Conservation (phyloP, 2,888 invertebrate genomes). For the Tyria jacobaeae region DNA sequence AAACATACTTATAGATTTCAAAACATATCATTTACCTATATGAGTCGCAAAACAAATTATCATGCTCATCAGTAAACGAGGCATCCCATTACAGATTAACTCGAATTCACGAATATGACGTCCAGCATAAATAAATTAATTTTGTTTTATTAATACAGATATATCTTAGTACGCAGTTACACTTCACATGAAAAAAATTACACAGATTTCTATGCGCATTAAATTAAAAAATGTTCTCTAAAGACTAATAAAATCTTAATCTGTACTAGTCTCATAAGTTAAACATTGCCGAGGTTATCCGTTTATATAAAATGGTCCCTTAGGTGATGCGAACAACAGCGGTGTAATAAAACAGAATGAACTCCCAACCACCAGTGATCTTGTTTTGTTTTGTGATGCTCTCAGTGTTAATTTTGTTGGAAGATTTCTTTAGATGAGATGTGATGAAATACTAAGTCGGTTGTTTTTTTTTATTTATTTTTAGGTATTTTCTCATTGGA, state of each 20-base stretch:
- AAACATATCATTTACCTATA: no score
- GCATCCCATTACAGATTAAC: no score
- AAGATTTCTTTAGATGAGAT: conserved; percentile 31
- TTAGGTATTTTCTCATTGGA: no score
- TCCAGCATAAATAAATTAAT: no score
- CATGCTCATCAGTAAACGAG: no score
- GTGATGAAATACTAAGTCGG: conserved; percentile 1
- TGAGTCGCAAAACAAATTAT: no score
- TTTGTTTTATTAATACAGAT: no score
- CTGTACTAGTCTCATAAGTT: conserved; percentile 39
- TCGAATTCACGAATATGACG: no score
- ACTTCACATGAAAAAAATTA: background rate
- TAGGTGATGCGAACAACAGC: conserved; percentile 50
- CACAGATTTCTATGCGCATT: background rate
- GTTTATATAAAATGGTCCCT: conserved; percentile 61
- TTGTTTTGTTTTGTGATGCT: conserved; percentile 23
- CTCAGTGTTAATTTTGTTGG: conserved; percentile 34
- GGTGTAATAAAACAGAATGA: conserved; percentile 59
- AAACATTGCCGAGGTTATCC: conserved; percentile 52
- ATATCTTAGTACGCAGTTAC: no score
- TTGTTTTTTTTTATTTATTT: background rate
- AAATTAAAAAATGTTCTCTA: conserved; percentile 39
- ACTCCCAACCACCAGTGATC: conserved; percentile 41
- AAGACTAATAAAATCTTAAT: conserved; percentile 51
- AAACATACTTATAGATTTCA: background rate